Conservation (phyloP, 2,113 vertebrate species). For the Crypturellus undulatus region DNA sequence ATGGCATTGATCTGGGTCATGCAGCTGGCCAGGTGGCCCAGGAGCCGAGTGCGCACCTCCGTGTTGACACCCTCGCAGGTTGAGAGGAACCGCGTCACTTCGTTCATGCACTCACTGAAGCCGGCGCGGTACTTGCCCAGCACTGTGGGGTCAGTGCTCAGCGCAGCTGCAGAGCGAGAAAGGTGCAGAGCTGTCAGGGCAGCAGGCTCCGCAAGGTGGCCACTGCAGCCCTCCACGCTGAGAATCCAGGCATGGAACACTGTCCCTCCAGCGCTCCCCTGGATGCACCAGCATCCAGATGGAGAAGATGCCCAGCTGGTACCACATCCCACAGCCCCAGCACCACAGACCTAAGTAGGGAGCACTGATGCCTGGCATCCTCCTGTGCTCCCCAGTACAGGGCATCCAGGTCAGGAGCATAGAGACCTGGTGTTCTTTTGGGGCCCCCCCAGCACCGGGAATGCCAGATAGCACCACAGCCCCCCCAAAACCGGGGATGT, state of each 20-base stretch:
- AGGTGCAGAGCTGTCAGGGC: not conserved
- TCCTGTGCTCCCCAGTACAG: not conserved
- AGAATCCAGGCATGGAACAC: not conserved
- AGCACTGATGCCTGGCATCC: not conserved
- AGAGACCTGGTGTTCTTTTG: not conserved
- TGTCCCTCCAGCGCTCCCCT: not conserved
- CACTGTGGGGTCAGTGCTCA: slow-evolving; percentile 94
- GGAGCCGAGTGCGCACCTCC: slow-evolving; percentile 94
- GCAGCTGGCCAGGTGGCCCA: slow-evolving; percentile 96
- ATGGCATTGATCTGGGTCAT: slow-evolving; percentile 99
- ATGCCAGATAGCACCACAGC: not conserved
- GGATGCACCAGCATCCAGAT: not conserved
- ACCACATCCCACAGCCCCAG: fast-evolving
- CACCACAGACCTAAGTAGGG: fast-evolving
- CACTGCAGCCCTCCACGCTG: not conserved
- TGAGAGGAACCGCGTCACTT: slow-evolving; percentile 97
- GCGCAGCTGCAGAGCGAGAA: slow-evolving; percentile 81
- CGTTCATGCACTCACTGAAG: slow-evolving; percentile 98
- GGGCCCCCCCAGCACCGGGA: fast-evolving
- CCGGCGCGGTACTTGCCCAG: slow-evolving; percentile 96
- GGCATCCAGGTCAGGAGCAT: not conserved
- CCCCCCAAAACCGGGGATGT: not conserved
- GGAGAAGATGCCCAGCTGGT: not conserved
- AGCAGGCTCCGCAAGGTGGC: not conserved
- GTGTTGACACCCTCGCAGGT: slow-evolving; percentile 98